A percentile compares a stretch with the other conserved stretches of the same genome.
Conservation (phyloP, 2,113 vertebrate species). For the Xenopus laevis region DNA sequence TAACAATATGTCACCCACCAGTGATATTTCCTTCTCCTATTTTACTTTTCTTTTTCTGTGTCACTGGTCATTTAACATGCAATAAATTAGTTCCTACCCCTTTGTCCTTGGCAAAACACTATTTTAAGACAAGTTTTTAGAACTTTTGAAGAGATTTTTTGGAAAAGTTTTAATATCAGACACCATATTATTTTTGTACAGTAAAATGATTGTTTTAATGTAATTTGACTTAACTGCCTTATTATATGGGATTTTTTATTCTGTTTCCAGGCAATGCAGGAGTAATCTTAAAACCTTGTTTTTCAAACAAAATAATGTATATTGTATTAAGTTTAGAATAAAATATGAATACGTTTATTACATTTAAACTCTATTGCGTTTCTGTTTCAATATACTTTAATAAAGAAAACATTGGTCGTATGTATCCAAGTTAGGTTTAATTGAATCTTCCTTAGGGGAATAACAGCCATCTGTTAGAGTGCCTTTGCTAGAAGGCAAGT, state of each 20-base stretch:
- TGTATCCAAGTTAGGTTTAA: slow-evolving; percentile 29
- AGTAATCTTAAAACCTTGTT: background rate
- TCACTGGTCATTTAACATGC: no score
- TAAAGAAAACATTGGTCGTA: slow-evolving; percentile 25
- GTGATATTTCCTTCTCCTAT: no score
- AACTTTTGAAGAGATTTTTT: no score
- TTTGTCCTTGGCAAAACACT: no score
- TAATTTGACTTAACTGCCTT: background rate
- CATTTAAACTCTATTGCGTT: slow-evolving; percentile 6
- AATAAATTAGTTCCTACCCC: no score
- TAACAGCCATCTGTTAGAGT: slow-evolving; percentile 33
- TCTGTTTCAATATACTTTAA: slow-evolving; percentile 26
- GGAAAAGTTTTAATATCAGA: no score
- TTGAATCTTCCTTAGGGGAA: slow-evolving; percentile 28
- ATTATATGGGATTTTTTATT: no score
- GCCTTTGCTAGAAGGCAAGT: slow-evolving; percentile 23
- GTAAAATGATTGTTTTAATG: no score
- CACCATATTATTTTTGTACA: no score
- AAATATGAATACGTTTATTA: slow-evolving; percentile 13
- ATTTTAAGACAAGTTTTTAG: no score
- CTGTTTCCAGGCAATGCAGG: slow-evolving; percentile 9
- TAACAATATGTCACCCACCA: no score
- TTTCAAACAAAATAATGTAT: background rate
- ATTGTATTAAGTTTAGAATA: slow-evolving; percentile 4
- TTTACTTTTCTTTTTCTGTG: no score